phyloP scores from a whole-genome alignment of 1,140 invertebrate species.

The Brachionus sp. region DNA sequence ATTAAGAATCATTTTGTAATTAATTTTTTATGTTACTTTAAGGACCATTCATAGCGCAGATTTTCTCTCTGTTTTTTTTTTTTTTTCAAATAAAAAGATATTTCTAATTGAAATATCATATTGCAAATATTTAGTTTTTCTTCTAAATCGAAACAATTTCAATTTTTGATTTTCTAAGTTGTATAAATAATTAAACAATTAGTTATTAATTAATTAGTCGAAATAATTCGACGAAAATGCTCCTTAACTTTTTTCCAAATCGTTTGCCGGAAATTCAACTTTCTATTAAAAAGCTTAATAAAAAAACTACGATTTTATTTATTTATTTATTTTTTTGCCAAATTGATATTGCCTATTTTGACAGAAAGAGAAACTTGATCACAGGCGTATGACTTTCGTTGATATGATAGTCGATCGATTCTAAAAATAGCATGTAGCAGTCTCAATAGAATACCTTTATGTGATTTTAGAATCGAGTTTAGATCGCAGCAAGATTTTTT shows the following conservation, averaged over 20 bases:
- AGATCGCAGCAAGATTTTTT: background rate
- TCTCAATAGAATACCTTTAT: slow-evolving; percentile 21
- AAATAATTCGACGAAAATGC: slow-evolving; percentile 13
- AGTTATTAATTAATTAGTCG: slow-evolving; percentile 34
- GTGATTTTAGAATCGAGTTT: background rate
- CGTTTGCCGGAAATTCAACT: background rate
- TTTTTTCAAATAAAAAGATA: background rate
- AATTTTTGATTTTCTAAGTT: slow-evolving; percentile 38
- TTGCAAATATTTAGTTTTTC: slow-evolving; percentile 33
- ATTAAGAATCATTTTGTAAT: slow-evolving; percentile 45
- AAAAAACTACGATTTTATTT: too few relatives aligned
- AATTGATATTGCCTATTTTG: too few relatives aligned
- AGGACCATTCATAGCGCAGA: slow-evolving; percentile 16
- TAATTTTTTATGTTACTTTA: slow-evolving; percentile 40
- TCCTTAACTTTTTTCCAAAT: background rate
- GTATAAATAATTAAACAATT: slow-evolving; percentile 42
- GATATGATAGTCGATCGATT: background rate
- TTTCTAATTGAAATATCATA: slow-evolving; percentile 35
- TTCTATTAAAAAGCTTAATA: background rate
- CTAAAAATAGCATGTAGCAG: background rate
- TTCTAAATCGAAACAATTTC: slow-evolving; percentile 24
- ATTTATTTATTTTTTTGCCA: background rate
- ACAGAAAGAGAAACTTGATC: background rate
- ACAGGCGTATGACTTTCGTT: background rate
- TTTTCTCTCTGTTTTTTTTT: background rate